These are phyloP conservation scores for Scaptomyza cyrtandrae DNA, from an alignment of 2,888 invertebrate genomes.

Conservation along the genomic window DNA sequence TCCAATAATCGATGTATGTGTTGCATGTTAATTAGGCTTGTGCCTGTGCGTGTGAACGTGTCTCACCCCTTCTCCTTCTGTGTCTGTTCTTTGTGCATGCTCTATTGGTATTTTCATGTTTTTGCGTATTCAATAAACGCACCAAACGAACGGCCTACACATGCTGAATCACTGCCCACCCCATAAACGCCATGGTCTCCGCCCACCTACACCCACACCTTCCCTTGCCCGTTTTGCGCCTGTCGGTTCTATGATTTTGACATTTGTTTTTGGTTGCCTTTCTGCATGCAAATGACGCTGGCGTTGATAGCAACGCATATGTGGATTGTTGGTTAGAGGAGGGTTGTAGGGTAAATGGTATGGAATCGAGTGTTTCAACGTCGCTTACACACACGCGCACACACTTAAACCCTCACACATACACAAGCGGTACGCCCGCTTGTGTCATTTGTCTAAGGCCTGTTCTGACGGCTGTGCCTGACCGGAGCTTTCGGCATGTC, in stretches of 20 bases:
- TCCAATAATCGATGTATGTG: constrained; percentile 71
- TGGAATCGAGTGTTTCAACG: constrained; percentile 16
- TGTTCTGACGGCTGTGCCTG: constrained; percentile 50
- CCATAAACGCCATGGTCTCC: not conserved
- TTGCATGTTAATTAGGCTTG: constrained; percentile 73
- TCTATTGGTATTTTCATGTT: constrained; percentile 71
- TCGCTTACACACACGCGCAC: constrained; percentile 1
- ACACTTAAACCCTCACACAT: not conserved
- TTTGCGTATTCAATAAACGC: constrained; percentile 78
- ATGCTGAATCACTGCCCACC: constrained; percentile 19
- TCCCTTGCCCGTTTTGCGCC: constrained; percentile 3
- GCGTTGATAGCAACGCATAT: constrained; percentile 61
- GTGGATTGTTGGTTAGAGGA: constrained; percentile 24
- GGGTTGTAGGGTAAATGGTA: constrained; percentile 14
- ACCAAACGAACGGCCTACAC: constrained; percentile 43
- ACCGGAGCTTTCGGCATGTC: constrained; percentile 40
- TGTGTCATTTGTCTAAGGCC: constrained; percentile 44
- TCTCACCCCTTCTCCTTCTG: not conserved
- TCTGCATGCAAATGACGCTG: constrained; percentile 75
- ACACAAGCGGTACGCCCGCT: not conserved
- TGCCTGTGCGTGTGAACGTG: constrained; percentile 12
- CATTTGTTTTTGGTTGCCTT: constrained; percentile 71
- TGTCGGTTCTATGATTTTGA: constrained; percentile 74
- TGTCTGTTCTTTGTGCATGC: constrained; percentile 37
- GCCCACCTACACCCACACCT: not conserved